These are phyloP conservation scores for Abscondita cerata DNA, from an alignment of 2,888 invertebrate species.

Conservation along the genomic window DNA sequence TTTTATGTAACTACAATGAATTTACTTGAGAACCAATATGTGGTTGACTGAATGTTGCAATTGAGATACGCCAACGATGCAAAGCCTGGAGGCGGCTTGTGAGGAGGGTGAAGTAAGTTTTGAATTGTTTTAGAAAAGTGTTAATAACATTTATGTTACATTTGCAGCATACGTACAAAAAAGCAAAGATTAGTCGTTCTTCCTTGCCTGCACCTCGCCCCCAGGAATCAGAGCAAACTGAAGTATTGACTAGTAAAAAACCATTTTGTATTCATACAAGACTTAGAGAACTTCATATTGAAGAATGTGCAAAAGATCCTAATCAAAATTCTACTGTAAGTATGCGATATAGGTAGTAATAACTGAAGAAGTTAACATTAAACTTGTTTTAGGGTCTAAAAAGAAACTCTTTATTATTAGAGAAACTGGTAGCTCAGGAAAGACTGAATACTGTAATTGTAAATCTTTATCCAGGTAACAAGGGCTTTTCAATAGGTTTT, in stretches of 20 bases:
- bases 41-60: conserved; percentile 60
- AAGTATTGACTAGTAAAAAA: conserved; percentile 43
- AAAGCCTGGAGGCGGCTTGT: conserved; percentile 71
- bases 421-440: conserved; percentile 84
- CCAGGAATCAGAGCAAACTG: conserved; percentile 47
- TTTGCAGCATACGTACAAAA: conserved; percentile 55
- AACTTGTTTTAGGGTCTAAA: conserved; percentile 66
- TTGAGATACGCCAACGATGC: conserved; percentile 63
- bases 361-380: background rate
- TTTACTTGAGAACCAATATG: conserved; percentile 46
- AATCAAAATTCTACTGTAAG: conserved; percentile 45
- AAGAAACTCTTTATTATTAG: conserved; percentile 76
- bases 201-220: conserved; percentile 53
- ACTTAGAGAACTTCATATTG: conserved; percentile 56
- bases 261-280: conserved; percentile 58
- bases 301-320: conserved; percentile 51
- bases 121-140: no score
- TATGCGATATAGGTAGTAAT: conserved; percentile 12
- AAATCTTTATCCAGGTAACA: conserved; percentile 90
- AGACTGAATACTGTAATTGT: conserved; percentile 88
- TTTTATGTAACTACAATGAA: conserved; percentile 12
- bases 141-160: no score
- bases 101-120: conserved; percentile 69
- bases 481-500: conserved; percentile 68
- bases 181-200: conserved; percentile 52